phyloP scores from a whole-genome alignment of 2,113 vertebrate species.

The Xiphias gladius region DNA sequence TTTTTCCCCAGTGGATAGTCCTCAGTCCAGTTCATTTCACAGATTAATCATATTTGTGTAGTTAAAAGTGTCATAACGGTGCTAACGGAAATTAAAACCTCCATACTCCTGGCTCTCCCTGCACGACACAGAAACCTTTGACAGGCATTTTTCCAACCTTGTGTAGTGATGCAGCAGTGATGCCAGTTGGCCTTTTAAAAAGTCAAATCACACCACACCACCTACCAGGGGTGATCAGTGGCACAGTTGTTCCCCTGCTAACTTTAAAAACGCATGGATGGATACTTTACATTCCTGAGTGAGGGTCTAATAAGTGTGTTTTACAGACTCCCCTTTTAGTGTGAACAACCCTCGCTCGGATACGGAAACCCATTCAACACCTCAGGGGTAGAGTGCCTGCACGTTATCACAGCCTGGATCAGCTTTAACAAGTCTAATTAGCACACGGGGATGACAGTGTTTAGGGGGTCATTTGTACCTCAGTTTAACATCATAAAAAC shows the following conservation, averaged over 20 bases:
- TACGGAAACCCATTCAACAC: conserved; percentile 60
- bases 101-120: background rate
- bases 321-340: conserved; percentile 51
- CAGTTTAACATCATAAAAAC: conserved; percentile 50
- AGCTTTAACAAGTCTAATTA: conserved; percentile 75
- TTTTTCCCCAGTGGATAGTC: background rate
- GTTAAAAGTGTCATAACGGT: conserved; percentile 27
- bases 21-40: background rate
- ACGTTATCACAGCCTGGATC: conserved; percentile 69
- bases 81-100: background rate
- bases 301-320: conserved; percentile 53
- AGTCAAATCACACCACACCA: conserved; percentile 23
- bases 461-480: conserved; percentile 56
- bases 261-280: conserved; percentile 55
- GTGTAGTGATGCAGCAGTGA: background rate
- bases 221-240: conserved; percentile 26
- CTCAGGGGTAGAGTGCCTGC: conserved; percentile 47
- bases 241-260: conserved; percentile 14
- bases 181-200: conserved; percentile 39
- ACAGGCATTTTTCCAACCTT: background rate
- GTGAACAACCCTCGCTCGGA: conserved; percentile 47
- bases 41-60: conserved; percentile 21
- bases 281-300: conserved; percentile 37
- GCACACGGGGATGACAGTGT: conserved; percentile 44
- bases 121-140: background rate